Conservation (phyloP, 2,797 vertebrate genomes). For the Podarcis siculus region DNA sequence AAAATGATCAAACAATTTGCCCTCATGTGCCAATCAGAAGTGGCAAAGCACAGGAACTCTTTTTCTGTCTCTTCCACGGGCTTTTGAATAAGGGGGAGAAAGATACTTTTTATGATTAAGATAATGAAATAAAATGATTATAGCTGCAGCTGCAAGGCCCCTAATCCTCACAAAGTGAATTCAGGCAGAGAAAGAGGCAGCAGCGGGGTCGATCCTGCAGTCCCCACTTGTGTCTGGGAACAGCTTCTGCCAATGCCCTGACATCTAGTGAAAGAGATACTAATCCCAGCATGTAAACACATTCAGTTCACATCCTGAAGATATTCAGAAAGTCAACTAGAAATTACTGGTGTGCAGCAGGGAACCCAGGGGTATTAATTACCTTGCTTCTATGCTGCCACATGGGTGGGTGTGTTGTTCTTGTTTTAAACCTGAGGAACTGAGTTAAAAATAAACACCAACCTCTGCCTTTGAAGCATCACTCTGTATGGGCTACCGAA, state of each 20-base stretch:
- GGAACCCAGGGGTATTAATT: constrained; percentile 13
- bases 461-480: neutral
- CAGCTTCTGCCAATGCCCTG: neutral
- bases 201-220: neutral
- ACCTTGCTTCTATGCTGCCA: constrained; percentile 5
- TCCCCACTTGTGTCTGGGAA: neutral
- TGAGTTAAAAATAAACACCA: neutral
- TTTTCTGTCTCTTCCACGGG: too few species aligned
- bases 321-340: neutral
- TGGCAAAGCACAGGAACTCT: neutral
- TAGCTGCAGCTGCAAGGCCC: neutral
- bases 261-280: neutral
- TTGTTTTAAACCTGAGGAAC: neutral
- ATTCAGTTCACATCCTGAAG: neutral
- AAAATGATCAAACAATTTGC: constrained; percentile 8
- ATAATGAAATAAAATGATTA: neutral
- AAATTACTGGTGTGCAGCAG: neutral
- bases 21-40: neutral
- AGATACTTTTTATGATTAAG: neutral
- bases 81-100: neutral
- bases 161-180: neutral
- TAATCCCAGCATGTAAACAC: neutral
- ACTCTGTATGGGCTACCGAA: neutral
- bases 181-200: neutral
- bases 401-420: neutral